Evolutionary conservation across 2,113 vertebrate genomes (phyloP), one percentile per base, ranked within the genome.

Genomic region (Sminthopsis crassicaudata): DNA sequence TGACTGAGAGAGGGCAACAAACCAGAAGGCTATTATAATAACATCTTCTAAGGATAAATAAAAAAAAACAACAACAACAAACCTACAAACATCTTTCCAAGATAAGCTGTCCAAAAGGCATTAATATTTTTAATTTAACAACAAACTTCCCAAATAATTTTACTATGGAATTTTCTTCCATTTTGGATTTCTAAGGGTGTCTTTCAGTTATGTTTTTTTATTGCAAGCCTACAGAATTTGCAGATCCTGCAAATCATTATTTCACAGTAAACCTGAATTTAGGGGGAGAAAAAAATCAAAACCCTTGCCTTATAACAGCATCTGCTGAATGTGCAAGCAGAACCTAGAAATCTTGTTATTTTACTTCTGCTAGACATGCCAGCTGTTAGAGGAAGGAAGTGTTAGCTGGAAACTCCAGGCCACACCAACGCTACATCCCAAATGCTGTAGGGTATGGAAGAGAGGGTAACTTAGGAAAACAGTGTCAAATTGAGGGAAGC

Each of bases 301-400:
- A 27, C 12, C 12, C 0, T 2, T 11, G 53, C 11, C 19, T 27
- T 55, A 48, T 46, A 52, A 48, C 30, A 42, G 48, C 54, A 46
- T 57, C 90, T 94, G 93, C 95, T 50, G 19, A 27, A 25, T 51
- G 10, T 2, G 46, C n/a, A 60, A 50, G 24, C 46, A 67, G 11
- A 5, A 0, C 42, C 23, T n/a, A 4, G 14, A 24, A 0, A 0
- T 91, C 91, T 36, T 6, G 7, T 54, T 48, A 53, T 23, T 52
- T 51, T 46, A 2, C 25, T 42, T 91, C 25, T 53, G 42, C 51
- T 84, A 46, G 57, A 91, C 46, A 2, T 55, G 11, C 55, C 60
- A 30, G 46, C 42, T 46, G 7, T 89, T n/a, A 89, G 46, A 23
- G 23, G 84, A 46, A 90, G 84, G 90, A 51, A 22, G 46, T 55